A percentile compares a stretch with the other conserved stretches of the same genome.
Conservation (phyloP, 2,888 invertebrate genomes). For the Prenolepis imparis region DNA sequence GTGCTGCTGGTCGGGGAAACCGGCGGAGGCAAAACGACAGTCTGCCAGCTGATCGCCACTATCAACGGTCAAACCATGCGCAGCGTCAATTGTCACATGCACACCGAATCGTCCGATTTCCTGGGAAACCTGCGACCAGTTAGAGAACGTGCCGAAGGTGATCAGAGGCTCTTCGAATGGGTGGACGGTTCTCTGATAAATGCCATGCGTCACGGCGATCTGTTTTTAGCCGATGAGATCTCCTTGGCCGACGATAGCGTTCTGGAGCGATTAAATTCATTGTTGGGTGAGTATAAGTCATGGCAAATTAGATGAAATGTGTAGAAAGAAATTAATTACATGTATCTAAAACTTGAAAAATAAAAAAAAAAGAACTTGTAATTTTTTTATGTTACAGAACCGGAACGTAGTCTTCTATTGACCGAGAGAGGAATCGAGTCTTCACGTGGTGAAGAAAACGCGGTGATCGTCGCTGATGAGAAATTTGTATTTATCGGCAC, state of each 20-base stretch:
- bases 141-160: slow-evolving; percentile 88
- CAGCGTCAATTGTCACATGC: slow-evolving; percentile 98
- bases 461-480: slow-evolving; percentile 89
- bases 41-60: slow-evolving; percentile 95
- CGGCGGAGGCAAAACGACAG: slow-evolving; percentile 98
- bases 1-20: slow-evolving; percentile 98
- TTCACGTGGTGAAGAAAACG: slow-evolving; percentile 80
- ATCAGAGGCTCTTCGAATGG: slow-evolving; percentile 96
- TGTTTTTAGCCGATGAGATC: slow-evolving; percentile 99
- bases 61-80: slow-evolving; percentile 90
- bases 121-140: slow-evolving; percentile 98
- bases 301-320: not conserved
- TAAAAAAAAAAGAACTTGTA: not conserved
- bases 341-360: not conserved
- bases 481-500: slow-evolving; percentile 97
- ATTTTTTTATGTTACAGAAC: slow-evolving; percentile 88
- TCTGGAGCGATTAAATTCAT: slow-evolving; percentile 97
- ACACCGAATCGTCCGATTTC: slow-evolving; percentile 99
- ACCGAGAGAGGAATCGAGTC: slow-evolving; percentile 94
- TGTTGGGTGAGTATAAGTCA: slow-evolving; percentile 88
- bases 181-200: slow-evolving; percentile 97
- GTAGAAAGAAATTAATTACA: not conserved
- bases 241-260: slow-evolving; percentile 99
- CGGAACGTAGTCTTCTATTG: slow-evolving; percentile 95
- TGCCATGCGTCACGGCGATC: slow-evolving; percentile 95